phyloP scores from a whole-genome alignment of 2,113 vertebrate species.

The Pelobates fuscus region DNA sequence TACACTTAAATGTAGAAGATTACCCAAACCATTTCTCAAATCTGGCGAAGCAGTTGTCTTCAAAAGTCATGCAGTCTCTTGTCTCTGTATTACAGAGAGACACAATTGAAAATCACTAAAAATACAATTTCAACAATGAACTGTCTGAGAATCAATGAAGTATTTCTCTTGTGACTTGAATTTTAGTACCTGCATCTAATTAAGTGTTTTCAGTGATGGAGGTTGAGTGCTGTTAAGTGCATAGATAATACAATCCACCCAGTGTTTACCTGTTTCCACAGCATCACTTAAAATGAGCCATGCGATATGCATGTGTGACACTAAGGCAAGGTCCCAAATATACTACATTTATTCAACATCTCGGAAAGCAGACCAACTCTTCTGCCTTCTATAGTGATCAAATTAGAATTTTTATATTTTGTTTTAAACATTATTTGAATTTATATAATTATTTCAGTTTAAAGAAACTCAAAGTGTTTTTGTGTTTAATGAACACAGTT shows the following conservation, averaged over 20 bases:
- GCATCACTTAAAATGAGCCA: no score
- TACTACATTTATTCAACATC: no score
- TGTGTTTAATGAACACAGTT: no score
- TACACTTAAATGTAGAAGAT: slow-evolving; percentile 66
- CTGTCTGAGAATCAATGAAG: slow-evolving; percentile 61
- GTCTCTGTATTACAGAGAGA: slow-evolving; percentile 52
- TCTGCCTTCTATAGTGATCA: no score
- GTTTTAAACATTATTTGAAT: no score
- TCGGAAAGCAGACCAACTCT: no score
- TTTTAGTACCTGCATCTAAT: slow-evolving; percentile 55
- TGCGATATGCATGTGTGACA: no score
- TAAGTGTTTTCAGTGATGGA: slow-evolving; percentile 49
- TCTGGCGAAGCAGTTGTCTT: slow-evolving; percentile 59
- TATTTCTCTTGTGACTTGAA: slow-evolving; percentile 52
- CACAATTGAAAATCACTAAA: slow-evolving; percentile 50
- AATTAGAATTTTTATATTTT: no score
- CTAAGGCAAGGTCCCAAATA: no score
- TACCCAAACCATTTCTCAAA: slow-evolving; percentile 53
- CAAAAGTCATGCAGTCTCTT: slow-evolving; percentile 57
- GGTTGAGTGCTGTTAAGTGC: slow-evolving; percentile 32
- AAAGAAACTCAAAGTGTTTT: no score
- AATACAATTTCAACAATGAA: slow-evolving; percentile 56
- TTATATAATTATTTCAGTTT: no score
- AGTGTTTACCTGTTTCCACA: no score
- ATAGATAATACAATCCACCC: slow-evolving; percentile 7